A percentile compares a stretch with the other conserved stretches of the same genome.
Conservation (phyloP, 2,797 vertebrate species). For the Buphagus erythrorhynchus region DNA sequence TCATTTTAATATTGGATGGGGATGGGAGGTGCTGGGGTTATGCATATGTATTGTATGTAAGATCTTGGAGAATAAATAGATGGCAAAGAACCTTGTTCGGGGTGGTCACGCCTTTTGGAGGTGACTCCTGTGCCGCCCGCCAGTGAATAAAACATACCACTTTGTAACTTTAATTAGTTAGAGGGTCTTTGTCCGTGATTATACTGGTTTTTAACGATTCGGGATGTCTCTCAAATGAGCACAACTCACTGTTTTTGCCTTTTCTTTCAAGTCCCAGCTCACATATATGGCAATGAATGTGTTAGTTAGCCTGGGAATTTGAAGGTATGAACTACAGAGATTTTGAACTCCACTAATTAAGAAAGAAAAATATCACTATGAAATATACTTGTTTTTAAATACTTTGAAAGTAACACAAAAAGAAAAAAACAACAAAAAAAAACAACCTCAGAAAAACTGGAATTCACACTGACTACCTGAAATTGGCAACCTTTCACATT, state of each 20-base stretch:
- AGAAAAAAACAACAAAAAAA: no score
- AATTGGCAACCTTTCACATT: background rate
- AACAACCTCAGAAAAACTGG: fast-evolving
- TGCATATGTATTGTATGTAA: no score
- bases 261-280: background rate
- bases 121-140: no score
- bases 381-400: background rate
- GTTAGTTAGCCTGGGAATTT: background rate
- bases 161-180: no score
- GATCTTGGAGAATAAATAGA: no score
- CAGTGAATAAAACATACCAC: no score
- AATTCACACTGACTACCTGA: background rate
- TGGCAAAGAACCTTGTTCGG: no score
- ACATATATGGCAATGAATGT: background rate
- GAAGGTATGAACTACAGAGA: background rate
- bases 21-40: no score
- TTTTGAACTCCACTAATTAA: background rate
- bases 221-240: background rate
- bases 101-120: no score
- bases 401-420: background rate
- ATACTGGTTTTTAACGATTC: no score
- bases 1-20: no score
- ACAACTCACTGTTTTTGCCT: background rate
- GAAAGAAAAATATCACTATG: background rate
- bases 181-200: no score